Percentiles rank a stretch among this genome's conserved stretches.
phyloP scores from a whole-genome alignment of 2,888 invertebrate genomes.

The Caenorhabditis imperialis region DNA sequence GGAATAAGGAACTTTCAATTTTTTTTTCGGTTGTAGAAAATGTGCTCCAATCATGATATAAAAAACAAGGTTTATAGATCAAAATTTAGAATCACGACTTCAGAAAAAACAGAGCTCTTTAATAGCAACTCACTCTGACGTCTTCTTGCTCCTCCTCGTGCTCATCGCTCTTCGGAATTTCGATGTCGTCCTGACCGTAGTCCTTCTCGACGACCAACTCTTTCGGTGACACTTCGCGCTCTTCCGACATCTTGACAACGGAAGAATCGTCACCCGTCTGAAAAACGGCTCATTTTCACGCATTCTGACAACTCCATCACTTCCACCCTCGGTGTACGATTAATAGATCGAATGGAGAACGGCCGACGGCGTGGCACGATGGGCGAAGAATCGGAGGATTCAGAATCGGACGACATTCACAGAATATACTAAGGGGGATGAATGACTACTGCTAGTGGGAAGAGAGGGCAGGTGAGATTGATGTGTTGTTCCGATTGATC shows the following conservation, averaged over 20 bases:
- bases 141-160: slow-evolving; percentile 25
- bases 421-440: too few relatives aligned
- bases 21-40: too few relatives aligned
- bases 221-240: slow-evolving; percentile 33
- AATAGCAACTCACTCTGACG: slow-evolving; percentile 34
- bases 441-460: slow-evolving; percentile 9
- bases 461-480: slow-evolving; percentile 39
- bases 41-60: too few relatives aligned
- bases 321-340: slow-evolving; percentile 28
- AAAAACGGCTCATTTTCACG: slow-evolving; percentile 7
- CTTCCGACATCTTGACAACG: slow-evolving; percentile 40
- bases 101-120: too few relatives aligned
- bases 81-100: background rate
- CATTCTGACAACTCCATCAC: background rate
- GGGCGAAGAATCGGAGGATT: slow-evolving; percentile 41
- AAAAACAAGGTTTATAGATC: background rate
- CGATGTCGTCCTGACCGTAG: slow-evolving; percentile 42
- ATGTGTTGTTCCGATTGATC: slow-evolving; percentile 47
- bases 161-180: slow-evolving; percentile 40
- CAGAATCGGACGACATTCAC: slow-evolving; percentile 44
- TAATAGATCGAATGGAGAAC: slow-evolving; percentile 41
- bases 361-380: slow-evolving; percentile 41
- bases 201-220: slow-evolving; percentile 41
- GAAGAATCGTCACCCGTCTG: slow-evolving; percentile 42
- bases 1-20: background rate